A percentile compares a stretch with the other conserved stretches of the same genome.
Evolutionary conservation across 2,797 vertebrate genomes (phyloP).

Genomic region (Eupleurogrammus muticus): DNA sequence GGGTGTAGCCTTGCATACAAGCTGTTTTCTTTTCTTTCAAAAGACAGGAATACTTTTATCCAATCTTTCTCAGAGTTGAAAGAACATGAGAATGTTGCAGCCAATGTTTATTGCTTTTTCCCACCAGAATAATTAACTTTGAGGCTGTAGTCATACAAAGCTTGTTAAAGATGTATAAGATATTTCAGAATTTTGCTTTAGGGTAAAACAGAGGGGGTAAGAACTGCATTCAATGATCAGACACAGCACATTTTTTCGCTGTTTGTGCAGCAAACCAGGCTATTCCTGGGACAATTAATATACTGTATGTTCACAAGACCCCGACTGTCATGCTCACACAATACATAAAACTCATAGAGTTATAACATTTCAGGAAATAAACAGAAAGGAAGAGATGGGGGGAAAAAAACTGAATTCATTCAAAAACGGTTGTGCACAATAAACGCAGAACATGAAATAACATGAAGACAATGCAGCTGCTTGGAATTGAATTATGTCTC

Average conservation of each 20-base stretch:
- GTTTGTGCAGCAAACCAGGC: neutral
- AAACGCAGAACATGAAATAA: neutral
- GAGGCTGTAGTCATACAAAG: neutral
- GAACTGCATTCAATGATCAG: neutral
- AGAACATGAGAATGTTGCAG: neutral
- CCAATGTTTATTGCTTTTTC: too few species aligned
- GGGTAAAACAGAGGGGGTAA: neutral
- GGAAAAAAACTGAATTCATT: neutral
- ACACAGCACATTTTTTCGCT: conserved; percentile 4
- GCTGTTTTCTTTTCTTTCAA: neutral
- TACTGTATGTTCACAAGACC: neutral
- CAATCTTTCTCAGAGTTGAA: neutral
- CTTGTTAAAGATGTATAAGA: neutral
- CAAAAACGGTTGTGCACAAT: neutral
- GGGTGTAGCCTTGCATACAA: neutral
- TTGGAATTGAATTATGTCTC: neutral
- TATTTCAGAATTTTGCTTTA: neutral
- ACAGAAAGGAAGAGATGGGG: too few species aligned
- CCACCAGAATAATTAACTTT: neutral
- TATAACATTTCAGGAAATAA: neutral
- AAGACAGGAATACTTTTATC: neutral
- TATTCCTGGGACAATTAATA: neutral
- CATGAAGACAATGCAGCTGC: neutral
- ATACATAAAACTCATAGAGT: neutral
- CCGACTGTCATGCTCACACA: neutral